phyloP scores from a whole-genome alignment of 2,113 vertebrate species.

The Stegastes partitus region DNA sequence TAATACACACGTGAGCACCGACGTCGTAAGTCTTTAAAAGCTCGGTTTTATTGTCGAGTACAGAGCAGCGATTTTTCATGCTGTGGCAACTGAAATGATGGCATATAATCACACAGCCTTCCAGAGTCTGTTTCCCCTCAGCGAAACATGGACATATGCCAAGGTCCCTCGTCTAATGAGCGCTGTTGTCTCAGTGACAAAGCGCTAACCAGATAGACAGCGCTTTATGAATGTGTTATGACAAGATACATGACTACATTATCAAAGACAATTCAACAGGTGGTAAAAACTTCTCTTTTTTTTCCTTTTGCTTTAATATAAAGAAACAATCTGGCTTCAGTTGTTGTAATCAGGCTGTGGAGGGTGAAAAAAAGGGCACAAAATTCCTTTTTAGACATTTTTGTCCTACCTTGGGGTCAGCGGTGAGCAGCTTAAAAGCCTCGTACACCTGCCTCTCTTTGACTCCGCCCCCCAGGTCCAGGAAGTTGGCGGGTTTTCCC shows the following conservation, averaged over 20 bases:
- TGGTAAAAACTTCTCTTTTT: neutral
- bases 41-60: slow-evolving; percentile 11
- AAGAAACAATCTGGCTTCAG: neutral
- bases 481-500: slow-evolving; percentile 97
- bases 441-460: slow-evolving; percentile 97
- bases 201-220: slow-evolving; percentile 42
- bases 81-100: slow-evolving; percentile 38
- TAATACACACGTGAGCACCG: neutral
- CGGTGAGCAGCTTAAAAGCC: slow-evolving; percentile 96
- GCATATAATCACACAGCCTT: slow-evolving; percentile 38
- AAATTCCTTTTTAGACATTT: neutral
- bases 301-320: slow-evolving; percentile 4
- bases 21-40: slow-evolving; percentile 28
- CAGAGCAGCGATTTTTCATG: slow-evolving; percentile 32
- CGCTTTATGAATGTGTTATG: slow-evolving; percentile 29
- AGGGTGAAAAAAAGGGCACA: neutral
- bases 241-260: slow-evolving; percentile 47
- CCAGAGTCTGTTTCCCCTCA: slow-evolving; percentile 28
- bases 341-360: neutral
- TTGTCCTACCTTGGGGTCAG: slow-evolving; percentile 93
- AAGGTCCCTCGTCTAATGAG: slow-evolving; percentile 62
- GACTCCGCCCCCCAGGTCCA: slow-evolving; percentile 98
- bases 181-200: slow-evolving; percentile 48
- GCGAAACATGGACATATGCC: slow-evolving; percentile 58
- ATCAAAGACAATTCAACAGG: slow-evolving; percentile 42